phyloP scores from a whole-genome alignment of 1,140 invertebrate genomes.

The Lethrus apterus region DNA sequence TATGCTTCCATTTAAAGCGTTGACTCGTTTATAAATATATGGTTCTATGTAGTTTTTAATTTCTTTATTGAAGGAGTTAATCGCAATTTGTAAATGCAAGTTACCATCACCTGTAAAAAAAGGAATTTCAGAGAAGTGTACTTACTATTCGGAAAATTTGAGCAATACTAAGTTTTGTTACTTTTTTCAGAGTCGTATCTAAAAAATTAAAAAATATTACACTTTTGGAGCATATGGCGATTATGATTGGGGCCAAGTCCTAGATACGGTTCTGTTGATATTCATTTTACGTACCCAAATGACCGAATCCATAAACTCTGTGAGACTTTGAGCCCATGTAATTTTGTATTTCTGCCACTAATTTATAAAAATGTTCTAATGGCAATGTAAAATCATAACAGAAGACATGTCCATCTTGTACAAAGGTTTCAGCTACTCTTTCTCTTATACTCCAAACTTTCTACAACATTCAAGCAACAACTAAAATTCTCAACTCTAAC shows the following conservation, averaged over 20 bases:
- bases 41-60: conserved; percentile 70
- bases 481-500: background rate
- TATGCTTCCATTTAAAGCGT: conserved; percentile 74
- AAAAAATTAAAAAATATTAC: no score
- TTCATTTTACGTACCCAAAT: conserved; percentile 73
- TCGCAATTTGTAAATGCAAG: conserved; percentile 80
- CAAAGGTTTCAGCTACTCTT: conserved; percentile 68
- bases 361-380: conserved; percentile 67
- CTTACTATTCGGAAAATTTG: no score
- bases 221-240: background rate
- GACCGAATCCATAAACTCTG: conserved; percentile 80
- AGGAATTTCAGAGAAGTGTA: no score
- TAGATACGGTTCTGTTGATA: no score
- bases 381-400: conserved; percentile 94
- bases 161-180: no score
- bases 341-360: conserved; percentile 65
- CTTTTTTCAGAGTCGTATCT: no score
- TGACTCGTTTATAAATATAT: conserved; percentile 79
- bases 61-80: conserved; percentile 58
- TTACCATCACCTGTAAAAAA: conserved; percentile 71
- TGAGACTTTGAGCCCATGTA: conserved; percentile 49
- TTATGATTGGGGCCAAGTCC: no score
- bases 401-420: conserved; percentile 80
- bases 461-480: conserved; percentile 42
- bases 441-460: conserved; percentile 80